A percentile compares a stretch with the other conserved stretches of the same genome.
These are phyloP conservation scores for Palaemon carinicauda DNA, from an alignment of 1,140 invertebrate genomes.

Conservation along the genomic window DNA sequence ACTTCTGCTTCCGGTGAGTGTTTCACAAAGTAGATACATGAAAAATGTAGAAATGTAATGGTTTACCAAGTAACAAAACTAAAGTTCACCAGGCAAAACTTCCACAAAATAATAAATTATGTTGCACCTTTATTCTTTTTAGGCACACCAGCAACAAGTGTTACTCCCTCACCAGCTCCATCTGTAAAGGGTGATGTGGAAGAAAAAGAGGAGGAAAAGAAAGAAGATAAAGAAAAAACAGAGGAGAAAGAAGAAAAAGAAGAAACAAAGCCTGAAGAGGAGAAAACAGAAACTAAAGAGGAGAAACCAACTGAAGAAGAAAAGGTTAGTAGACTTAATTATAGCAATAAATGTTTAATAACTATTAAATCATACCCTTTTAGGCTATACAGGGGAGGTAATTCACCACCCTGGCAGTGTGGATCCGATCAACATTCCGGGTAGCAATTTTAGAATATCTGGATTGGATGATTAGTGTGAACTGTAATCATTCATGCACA, in stretches of 20 bases:
- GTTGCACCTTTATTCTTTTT: not conserved
- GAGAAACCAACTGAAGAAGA: constrained; percentile 60
- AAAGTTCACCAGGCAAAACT: too few species aligned
- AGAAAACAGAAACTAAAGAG: constrained; percentile 54
- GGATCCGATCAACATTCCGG: too few species aligned
- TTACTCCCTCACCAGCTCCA: constrained; percentile 56
- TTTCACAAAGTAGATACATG: not conserved
- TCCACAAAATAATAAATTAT: too few species aligned
- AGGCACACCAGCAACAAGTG: constrained; percentile 59
- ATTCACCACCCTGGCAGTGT: too few species aligned
- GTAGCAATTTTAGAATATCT: too few species aligned
- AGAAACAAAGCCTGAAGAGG: not conserved
- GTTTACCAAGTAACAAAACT: too few species aligned
- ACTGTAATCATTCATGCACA: too few species aligned
- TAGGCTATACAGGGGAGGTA: too few species aligned
- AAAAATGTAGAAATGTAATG: not conserved
- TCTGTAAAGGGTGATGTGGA: constrained; percentile 57
- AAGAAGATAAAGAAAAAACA: constrained; percentile 24
- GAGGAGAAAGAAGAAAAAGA: constrained; percentile 63
- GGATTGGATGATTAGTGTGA: too few species aligned
- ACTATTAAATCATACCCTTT: too few species aligned
- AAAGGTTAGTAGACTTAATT: constrained; percentile 5
- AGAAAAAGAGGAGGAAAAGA: constrained; percentile 59
- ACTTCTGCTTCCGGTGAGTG: constrained; percentile 55
- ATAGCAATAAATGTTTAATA: too few species aligned